Evolutionary conservation across 2,797 vertebrate species (phyloP).

Genomic region (Myotis findleyi): DNA sequence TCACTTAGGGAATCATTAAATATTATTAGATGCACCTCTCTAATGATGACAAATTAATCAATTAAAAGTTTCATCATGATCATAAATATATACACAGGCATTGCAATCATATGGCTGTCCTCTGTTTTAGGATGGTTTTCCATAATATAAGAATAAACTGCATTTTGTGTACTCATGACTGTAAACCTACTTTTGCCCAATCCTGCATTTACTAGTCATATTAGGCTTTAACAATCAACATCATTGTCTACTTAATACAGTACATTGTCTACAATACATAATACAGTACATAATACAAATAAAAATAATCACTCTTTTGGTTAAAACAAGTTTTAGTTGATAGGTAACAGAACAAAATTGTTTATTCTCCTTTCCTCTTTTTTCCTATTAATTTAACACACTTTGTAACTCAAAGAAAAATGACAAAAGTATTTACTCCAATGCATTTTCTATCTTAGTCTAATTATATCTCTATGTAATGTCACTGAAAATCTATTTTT

Average conservation of each 20-base stretch:
- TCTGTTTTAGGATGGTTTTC: not conserved
- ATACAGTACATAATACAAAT: not conserved
- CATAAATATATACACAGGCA: not conserved
- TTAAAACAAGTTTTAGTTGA: not conserved
- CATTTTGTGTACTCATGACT: not conserved
- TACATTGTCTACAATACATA: not conserved
- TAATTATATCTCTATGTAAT: not conserved
- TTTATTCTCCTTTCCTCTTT: not conserved
- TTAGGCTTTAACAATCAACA: not conserved
- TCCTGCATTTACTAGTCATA: not conserved
- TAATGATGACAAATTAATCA: constrained; percentile 5
- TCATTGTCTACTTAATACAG: not conserved
- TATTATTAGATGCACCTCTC: not conserved
- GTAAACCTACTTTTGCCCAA: not conserved
- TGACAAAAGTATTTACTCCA: not conserved
- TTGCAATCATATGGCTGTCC: not conserved
- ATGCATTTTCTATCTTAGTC: not conserved
- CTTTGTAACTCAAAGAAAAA: not conserved
- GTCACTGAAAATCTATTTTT: constrained; percentile 14
- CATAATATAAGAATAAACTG: not conserved
- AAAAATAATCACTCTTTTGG: not conserved
- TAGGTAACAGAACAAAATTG: not conserved
- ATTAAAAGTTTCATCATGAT: not conserved
- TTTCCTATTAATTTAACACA: not conserved
- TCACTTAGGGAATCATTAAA: not conserved